Evolutionary conservation across 2,888 invertebrate species (phyloP), one percentile per base, ranked within the genome.

Genomic region (Hololepta plana): DNA sequence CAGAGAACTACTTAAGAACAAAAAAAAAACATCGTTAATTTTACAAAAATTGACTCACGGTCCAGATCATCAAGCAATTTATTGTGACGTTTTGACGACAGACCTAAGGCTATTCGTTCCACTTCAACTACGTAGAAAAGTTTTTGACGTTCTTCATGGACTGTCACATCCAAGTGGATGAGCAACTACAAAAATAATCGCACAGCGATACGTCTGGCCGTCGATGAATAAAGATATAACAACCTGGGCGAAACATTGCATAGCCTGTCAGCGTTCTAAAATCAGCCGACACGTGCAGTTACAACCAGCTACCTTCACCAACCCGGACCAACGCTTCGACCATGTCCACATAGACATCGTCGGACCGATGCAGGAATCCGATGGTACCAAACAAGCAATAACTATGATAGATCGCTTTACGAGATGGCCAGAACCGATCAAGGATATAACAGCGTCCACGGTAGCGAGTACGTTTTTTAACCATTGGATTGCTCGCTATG

Each of bases 291-390:
- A 47, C 33, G 39, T 35, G 8, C 17, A 15, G 3, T 25, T 38
- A 1, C 35, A 36, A 12, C 28, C 39, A 9, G 35, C 32, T 11
- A 28, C 24, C 20, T 41, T 42, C 23, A 20, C 34, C 2, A 27
- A 33, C n/a, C 38, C 45, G 8, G 31, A 37, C 22, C 28, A 24
- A 4, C 34, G 48, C 8, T 49, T 50, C 29, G 34, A 38, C n/a
- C 44, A 48, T 23, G 32, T 50, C 4, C 45, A 47, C 23, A 29
- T 48, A 4, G 48, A 50, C 31, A 30, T 52, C 9, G 39, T 50
- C 2, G 45, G 46, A 10, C 45, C 46, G 2, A 29, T 50, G 10
- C 46, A 45, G 12, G 9, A 29, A 4, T 38, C 39, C 0, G 21
- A 35, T 12, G 46, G 42, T 6, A 42, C 32, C 26, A 31, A 35